A percentile compares a stretch with the other conserved stretches of the same genome.
Conservation (phyloP, 2,113 vertebrate species). For the mouse (Mus musculus) region GRCm39 chr7:78197501-78198000, state of each 20-base stretch:
- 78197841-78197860: neutral
- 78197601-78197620: fast-evolving
- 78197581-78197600: fast-evolving
- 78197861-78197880: neutral
- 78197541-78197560: neutral
- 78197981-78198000: neutral
- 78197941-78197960: neutral
- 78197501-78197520: neutral
- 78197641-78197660: neutral
- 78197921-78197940: neutral
- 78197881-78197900: neutral
- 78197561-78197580: neutral
- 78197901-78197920: neutral
- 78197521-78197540: too few species aligned
- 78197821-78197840: fast-evolving
- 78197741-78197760: neutral
- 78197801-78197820: neutral
- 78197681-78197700: too few species aligned
- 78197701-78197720: neutral
- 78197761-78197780: fast-evolving
- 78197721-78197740: neutral
- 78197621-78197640: neutral
- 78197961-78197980: fast-evolving
- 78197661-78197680: neutral
- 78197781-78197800: neutral